phyloP scores from a whole-genome alignment of 2,797 vertebrate species.

The Aplochiton taeniatus region DNA sequence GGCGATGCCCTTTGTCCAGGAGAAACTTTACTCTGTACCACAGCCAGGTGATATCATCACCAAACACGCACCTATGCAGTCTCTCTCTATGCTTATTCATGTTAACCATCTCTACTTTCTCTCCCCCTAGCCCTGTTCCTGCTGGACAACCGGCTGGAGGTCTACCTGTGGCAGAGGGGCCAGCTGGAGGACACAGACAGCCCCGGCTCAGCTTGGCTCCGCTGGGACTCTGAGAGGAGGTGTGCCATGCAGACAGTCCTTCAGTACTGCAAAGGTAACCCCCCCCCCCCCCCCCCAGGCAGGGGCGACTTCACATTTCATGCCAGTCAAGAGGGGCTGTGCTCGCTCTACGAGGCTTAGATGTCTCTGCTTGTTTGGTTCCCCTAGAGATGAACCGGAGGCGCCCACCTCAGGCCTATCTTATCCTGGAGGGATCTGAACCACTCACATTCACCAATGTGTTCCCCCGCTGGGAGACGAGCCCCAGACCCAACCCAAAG shows the following conservation, averaged over 20 bases:
- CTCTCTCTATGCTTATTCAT: background rate
- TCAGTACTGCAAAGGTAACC: constrained; percentile 80
- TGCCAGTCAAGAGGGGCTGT: background rate
- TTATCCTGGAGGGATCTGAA: constrained; percentile 73
- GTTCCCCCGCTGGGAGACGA: constrained; percentile 79
- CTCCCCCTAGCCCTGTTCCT: constrained; percentile 73
- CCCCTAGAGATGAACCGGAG: constrained; percentile 74
- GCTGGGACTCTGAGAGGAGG: constrained; percentile 68
- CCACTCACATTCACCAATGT: constrained; percentile 83
- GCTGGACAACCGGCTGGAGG: constrained; percentile 79
- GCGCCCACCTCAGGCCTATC: constrained; percentile 76
- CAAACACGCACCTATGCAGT: background rate
- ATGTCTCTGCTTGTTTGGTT: background rate
- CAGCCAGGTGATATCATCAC: constrained; percentile 67
- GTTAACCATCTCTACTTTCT: constrained; percentile 1
- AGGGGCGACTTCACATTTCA: background rate
- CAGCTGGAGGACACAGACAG: constrained; percentile 51
- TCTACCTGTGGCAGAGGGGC: constrained; percentile 81
- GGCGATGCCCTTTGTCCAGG: constrained; percentile 79
- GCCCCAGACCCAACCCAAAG: constrained; percentile 49
- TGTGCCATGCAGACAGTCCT: constrained; percentile 80
- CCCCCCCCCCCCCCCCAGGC: too few relatives aligned
- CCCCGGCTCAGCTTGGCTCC: constrained; percentile 49
- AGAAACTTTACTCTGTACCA: constrained; percentile 65
- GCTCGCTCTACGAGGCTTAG: background rate